A percentile compares a stretch with the other conserved stretches of the same genome.
Conservation (phyloP, 2,113 vertebrate genomes). For the Pterocles orientalis region DNA sequence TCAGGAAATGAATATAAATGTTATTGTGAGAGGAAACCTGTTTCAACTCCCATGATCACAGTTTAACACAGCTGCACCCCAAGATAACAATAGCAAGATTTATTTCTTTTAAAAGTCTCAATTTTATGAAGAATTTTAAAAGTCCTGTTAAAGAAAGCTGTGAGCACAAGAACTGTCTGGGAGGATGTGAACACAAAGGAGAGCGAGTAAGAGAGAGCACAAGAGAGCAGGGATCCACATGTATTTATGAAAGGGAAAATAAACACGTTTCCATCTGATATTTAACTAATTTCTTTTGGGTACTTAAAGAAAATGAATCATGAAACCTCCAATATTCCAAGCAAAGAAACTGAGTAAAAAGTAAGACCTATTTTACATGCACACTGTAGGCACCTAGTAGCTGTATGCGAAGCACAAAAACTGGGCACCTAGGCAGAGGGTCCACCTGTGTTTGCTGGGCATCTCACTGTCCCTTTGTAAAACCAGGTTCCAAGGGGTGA, state of each 20-base stretch:
- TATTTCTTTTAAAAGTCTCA: constrained; percentile 66
- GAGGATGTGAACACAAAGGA: neutral
- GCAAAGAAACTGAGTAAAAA: neutral
- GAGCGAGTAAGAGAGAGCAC: neutral
- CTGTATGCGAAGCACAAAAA: neutral
- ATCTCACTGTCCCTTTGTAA: neutral
- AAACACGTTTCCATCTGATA: neutral
- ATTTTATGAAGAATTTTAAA: constrained; percentile 37
- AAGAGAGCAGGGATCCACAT: neutral
- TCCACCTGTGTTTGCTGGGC: neutral
- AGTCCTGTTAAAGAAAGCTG: constrained; percentile 26
- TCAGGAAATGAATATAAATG: constrained; percentile 63
- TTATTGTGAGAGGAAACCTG: constrained; percentile 64
- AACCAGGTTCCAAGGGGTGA: rapidly evolving
- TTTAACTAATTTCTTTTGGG: neutral
- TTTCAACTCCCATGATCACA: constrained; percentile 55
- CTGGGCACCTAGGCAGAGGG: neutral
- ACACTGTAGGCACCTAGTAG: neutral
- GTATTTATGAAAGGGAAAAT: neutral
- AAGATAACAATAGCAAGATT: constrained; percentile 60
- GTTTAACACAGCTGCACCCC: constrained; percentile 55
- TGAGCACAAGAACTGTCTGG: neutral
- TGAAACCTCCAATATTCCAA: neutral
- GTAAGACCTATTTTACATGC: neutral
- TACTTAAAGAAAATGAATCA: neutral